Conservation (phyloP, 2,888 invertebrate species). For the Eupithecia pulchellata region DNA sequence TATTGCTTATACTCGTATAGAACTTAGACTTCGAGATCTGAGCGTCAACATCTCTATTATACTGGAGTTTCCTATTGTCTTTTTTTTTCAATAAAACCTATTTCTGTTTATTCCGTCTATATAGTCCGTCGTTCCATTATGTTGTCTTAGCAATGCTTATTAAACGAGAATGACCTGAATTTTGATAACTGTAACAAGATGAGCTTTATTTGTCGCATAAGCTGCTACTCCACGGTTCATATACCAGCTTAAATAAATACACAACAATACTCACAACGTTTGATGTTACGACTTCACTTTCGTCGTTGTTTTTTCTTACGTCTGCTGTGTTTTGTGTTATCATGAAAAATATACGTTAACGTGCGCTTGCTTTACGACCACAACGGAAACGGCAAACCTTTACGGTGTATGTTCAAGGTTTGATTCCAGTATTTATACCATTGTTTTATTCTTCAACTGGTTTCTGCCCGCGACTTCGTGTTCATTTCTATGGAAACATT, state of each 20-base stretch:
- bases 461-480: no score
- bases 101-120: conserved; percentile 7
- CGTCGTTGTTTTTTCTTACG: conserved; percentile 27
- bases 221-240: background rate
- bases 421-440: background rate
- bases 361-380: background rate
- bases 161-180: background rate
- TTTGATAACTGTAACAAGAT: background rate
- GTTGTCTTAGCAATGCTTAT: background rate
- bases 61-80: background rate
- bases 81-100: background rate
- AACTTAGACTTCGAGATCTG: no score
- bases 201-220: background rate
- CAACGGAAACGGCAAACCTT: background rate
- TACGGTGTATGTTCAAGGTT: background rate
- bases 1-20: no score
- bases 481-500: no score
- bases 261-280: conserved; percentile 56
- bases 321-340: conserved; percentile 8
- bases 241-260: conserved; percentile 13
- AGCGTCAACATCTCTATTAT: background rate
- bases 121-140: conserved; percentile 3
- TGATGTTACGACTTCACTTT: conserved; percentile 56
- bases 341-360: background rate
- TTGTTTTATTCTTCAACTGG: background rate